These are phyloP conservation scores for Oryzias celebensis DNA, from an alignment of 2,113 vertebrate species.

Conservation along the genomic window DNA sequence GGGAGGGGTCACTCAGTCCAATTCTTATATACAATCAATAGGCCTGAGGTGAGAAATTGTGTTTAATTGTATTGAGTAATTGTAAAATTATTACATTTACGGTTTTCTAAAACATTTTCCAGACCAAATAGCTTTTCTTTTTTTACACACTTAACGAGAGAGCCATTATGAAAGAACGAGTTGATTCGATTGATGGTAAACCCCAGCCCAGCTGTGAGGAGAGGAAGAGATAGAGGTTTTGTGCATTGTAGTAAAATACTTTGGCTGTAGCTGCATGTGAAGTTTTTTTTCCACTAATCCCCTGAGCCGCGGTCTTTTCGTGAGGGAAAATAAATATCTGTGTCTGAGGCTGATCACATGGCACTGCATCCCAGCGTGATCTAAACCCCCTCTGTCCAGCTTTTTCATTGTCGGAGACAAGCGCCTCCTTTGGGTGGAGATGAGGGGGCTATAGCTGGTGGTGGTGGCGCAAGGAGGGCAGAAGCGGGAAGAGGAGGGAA, in stretches of 20 bases:
- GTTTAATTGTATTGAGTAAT: constrained; percentile 13
- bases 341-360: constrained; percentile 67
- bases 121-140: constrained; percentile 41
- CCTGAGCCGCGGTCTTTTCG: constrained; percentile 47
- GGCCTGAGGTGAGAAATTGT: constrained; percentile 10
- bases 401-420: constrained; percentile 56
- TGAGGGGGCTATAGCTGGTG: constrained; percentile 20
- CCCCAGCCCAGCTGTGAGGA: constrained; percentile 44
- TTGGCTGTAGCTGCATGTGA: constrained; percentile 55
- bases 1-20: too few relatives aligned
- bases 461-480: constrained; percentile 22
- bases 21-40: too few relatives aligned
- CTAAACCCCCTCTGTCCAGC: constrained; percentile 62
- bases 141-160: constrained; percentile 24
- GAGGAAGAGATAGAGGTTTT: constrained; percentile 31
- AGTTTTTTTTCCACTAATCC: constrained; percentile 66
- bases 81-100: constrained; percentile 9
- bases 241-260: constrained; percentile 53
- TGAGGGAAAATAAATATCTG: constrained; percentile 66
- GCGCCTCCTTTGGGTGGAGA: constrained; percentile 35
- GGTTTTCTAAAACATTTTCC: constrained; percentile 51
- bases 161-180: constrained; percentile 30
- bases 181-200: constrained; percentile 39
- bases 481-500: constrained; percentile 32
- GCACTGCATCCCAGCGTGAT: constrained; percentile 61